A percentile compares a stretch with the other conserved stretches of the same genome.
phyloP scores from a whole-genome alignment of 1,140 invertebrate genomes.

The Maniola jurtina region DNA sequence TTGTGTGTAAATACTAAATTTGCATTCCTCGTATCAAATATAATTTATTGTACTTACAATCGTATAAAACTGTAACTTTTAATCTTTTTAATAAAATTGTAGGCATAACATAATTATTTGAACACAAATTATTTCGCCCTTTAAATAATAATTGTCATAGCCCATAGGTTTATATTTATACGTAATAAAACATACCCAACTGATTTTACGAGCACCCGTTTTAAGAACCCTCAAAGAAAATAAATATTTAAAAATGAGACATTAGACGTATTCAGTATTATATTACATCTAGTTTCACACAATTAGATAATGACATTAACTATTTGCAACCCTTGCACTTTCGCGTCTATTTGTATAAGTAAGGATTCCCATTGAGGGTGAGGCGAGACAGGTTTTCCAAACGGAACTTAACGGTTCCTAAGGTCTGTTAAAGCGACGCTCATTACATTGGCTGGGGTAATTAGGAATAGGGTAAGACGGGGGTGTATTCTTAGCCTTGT shows the following conservation, averaged over 20 bases:
- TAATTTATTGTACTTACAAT: too few relatives aligned
- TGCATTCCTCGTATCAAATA: too few relatives aligned
- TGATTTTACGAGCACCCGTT: constrained; percentile 12
- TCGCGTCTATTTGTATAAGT: constrained; percentile 55
- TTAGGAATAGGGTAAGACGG: constrained; percentile 62
- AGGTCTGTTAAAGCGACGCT: constrained; percentile 57
- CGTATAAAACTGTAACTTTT: too few relatives aligned
- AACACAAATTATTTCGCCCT: neutral
- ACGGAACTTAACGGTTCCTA: constrained; percentile 72
- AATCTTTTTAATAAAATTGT: too few relatives aligned
- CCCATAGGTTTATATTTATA: neutral
- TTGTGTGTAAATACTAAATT: too few relatives aligned
- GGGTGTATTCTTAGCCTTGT: constrained; percentile 57
- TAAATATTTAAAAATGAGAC: constrained; percentile 28
- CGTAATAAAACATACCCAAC: constrained; percentile 3
- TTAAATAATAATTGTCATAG: neutral
- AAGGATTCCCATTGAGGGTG: constrained; percentile 44
- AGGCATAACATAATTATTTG: too few relatives aligned
- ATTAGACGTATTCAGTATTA: constrained; percentile 28
- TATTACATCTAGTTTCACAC: constrained; percentile 58
- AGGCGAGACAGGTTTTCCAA: constrained; percentile 60
- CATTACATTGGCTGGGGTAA: constrained; percentile 50
- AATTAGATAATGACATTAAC: constrained; percentile 53
- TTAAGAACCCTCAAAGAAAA: constrained; percentile 6
- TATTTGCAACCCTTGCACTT: constrained; percentile 74